phyloP scores from a whole-genome alignment of 2,113 vertebrate genomes.

The Daubentonia madagascariensis region DNA sequence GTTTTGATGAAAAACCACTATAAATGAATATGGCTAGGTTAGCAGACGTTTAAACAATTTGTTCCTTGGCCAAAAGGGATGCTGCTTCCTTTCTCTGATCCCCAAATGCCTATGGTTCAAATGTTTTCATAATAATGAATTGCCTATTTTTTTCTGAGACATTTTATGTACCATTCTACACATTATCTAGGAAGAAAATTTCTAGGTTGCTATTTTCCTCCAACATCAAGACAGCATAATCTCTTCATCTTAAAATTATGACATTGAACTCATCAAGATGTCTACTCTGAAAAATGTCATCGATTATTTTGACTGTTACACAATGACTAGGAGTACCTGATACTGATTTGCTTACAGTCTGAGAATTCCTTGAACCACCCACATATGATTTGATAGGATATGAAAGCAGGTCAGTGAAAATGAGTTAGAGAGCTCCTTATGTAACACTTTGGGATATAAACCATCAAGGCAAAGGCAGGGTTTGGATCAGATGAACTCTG shows the following conservation, averaged over 20 bases:
- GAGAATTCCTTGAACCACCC: neutral
- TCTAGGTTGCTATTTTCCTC: neutral
- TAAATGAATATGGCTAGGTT: neutral
- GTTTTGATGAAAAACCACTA: conserved; percentile 29
- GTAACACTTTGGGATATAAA: neutral
- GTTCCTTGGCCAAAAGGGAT: neutral
- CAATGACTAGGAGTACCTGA: neutral
- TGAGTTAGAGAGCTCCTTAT: neutral
- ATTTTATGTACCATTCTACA: neutral
- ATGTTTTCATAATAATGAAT: neutral
- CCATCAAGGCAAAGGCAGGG: neutral
- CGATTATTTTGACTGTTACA: neutral
- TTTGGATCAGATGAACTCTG: neutral
- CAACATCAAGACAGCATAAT: neutral
- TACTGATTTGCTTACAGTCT: neutral
- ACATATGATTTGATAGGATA: neutral
- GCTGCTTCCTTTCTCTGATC: neutral
- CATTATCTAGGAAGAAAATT: neutral
- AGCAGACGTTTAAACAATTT: neutral
- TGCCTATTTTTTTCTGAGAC: neutral
- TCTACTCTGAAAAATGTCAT: neutral
- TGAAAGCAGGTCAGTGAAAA: neutral
- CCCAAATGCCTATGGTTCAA: neutral
- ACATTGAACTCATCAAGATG: neutral
- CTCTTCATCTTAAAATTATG: neutral